Base-by-base conservation (phyloP, 2,888 invertebrate genomes). In the Meloe dianella region DNA sequence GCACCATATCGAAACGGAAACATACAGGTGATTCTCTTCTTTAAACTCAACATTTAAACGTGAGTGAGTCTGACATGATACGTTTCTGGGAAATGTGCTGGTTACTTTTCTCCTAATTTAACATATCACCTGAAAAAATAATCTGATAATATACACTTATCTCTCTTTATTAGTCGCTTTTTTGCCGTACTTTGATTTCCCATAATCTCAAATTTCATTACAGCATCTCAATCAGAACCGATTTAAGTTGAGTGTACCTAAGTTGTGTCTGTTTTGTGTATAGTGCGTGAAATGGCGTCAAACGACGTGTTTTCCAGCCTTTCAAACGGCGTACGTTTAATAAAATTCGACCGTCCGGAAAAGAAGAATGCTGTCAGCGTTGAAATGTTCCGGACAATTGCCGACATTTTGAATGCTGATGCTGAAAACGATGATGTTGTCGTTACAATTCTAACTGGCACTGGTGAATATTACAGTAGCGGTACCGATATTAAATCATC, bases 391-490 rank as follows among this genome's bases (percentile, higher is more conserved):
- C 72, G 81, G 61, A 87, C 87, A 71, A 81, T 95, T 17, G 85
- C 86, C 0, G 84, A 86, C 20, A 88, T 90, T 22, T 82, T 97
- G 30, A 87, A 89, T 41, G 87, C 90, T 68, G 92, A 93, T 30
- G 90, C 89, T 29, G 82, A 82, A 10, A 90, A 96, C 83, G 87
- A 90, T 27, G 79, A 86, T 17, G 87, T 93, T 22, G 85, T 87
- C 14, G 85, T 93, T 24, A 89, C 93, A 41, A 92, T 93, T 1
- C 80, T 97, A 24, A 96, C 95, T 10, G 95, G 94, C 1, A 85
- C 86, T 57, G 95, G 94, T 10, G 89, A 92, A 70, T 95, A 89
- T 81, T 97, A 90, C 80, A 92, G 91, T 75, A 93, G 94, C 82
- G 96, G 97, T 10, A 95, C 94, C 85, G 95, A 96, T 82, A 81